These are phyloP conservation scores for Tipula lateralis DNA, from an alignment of 2,888 invertebrate genomes.

Conservation along the genomic window DNA sequence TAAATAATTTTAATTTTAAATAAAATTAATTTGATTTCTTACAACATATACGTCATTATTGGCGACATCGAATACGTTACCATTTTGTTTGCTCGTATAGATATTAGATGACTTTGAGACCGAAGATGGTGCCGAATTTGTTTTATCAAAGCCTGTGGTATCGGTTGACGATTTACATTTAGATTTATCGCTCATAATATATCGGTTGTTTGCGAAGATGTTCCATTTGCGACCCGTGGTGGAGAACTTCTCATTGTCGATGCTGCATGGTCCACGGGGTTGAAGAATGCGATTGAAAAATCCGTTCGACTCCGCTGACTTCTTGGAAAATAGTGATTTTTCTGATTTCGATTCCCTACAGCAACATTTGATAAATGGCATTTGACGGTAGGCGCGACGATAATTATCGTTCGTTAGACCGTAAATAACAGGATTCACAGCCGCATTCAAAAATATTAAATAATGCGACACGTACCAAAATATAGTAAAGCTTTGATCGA, in stretches of 20 bases:
- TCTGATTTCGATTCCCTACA: constrained; percentile 31
- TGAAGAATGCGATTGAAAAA: neutral
- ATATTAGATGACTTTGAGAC: neutral
- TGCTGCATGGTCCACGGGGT: neutral
- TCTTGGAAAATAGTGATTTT: neutral
- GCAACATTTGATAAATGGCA: constrained; percentile 46
- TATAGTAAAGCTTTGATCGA: constrained; percentile 53
- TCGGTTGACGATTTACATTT: neutral
- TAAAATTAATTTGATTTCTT: constrained; percentile 20
- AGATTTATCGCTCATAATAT: neutral
- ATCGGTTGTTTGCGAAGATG: neutral
- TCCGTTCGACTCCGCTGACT: neutral
- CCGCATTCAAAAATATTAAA: constrained; percentile 66
- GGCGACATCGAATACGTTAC: neutral
- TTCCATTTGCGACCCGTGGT: neutral
- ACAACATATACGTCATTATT: neutral
- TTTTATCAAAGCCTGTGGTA: neutral
- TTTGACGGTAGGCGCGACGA: constrained; percentile 60
- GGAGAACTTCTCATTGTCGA: neutral
- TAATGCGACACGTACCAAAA: constrained; percentile 67
- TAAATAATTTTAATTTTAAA: neutral
- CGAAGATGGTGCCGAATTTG: neutral
- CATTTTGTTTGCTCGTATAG: neutral
- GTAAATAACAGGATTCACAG: constrained; percentile 72
- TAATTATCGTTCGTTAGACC: constrained; percentile 69